Conservation (phyloP, 1,140 invertebrate species). For the Tetraneura akinire region DNA sequence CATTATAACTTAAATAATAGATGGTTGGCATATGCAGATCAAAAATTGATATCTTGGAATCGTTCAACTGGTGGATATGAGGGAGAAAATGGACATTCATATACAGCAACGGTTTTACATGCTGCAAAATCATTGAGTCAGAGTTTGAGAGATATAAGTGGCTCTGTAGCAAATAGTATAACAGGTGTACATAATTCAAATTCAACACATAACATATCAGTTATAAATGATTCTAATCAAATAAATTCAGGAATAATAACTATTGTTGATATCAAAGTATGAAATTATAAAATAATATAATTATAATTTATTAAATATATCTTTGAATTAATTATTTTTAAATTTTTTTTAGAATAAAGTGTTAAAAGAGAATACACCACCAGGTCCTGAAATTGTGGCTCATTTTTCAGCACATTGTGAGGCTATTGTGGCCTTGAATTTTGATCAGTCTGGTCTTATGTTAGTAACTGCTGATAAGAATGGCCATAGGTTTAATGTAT, state of each 20-base stretch:
- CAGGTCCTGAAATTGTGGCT: constrained; percentile 61
- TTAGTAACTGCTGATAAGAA: constrained; percentile 88
- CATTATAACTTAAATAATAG: constrained; percentile 50
- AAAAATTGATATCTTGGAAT: constrained; percentile 63
- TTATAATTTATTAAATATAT: neutral
- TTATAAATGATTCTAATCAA: constrained; percentile 58
- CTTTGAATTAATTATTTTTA: neutral
- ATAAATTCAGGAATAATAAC: constrained; percentile 80
- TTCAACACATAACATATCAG: constrained; percentile 50
- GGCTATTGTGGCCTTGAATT: constrained; percentile 85
- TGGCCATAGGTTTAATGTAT: constrained; percentile 96
- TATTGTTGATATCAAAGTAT: constrained; percentile 80
- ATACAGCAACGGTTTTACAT: constrained; percentile 92
- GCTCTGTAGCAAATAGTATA: constrained; percentile 87
- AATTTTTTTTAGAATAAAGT: constrained; percentile 53
- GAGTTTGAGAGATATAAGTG: constrained; percentile 84
- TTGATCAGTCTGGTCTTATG: constrained; percentile 89
- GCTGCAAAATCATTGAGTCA: constrained; percentile 90
- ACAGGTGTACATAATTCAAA: constrained; percentile 63
- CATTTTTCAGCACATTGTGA: constrained; percentile 94
- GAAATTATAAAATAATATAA: neutral
- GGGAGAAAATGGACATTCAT: constrained; percentile 75
- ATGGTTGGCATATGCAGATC: constrained; percentile 68
- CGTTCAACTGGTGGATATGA: constrained; percentile 67
- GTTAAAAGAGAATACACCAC: constrained; percentile 50